Evolutionary conservation across 1,140 invertebrate genomes (phyloP), one percentile per base, ranked within the genome.

Genomic region (Leguminivora glycinivorella): DNA sequence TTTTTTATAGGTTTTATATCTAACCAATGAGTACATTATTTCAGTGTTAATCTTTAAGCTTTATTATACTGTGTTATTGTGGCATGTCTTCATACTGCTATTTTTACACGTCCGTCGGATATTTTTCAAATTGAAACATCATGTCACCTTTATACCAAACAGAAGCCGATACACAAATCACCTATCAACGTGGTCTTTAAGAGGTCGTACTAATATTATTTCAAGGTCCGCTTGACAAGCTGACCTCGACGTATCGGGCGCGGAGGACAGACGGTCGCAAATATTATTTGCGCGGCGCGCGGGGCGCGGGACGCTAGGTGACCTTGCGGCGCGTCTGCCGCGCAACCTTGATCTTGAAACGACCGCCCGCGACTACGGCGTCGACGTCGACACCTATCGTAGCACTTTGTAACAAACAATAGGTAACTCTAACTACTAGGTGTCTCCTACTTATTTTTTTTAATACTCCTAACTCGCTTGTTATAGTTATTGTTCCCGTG

Each of bases 201-300:
- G 83, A 86, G 86, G 83, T 89, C 86, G 84, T 81, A 81, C 31
- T 87, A 84, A 85, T 87, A 85, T 84, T 84, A 81, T 85, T 85
- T 86, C 87, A 91, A 91, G 89, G 89, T 89, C 85, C 83, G 75
- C 83, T 34, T 86, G 84, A 83, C 87, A 77, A 81, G 78, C 75
- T 86, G 87, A 91, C 87, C 89, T 91, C 89, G 87, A 80, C 85
- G 80, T 91, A 91, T 91, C 89, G 89, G 89, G 89, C 87, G 87
- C 82, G 87, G 87, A 89, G 89, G 87, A 91, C 89, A 88, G 87
- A 89, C 89, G 85, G 85, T 85, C 84, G 85, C 86, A 89, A 89
- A 89, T 89, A 88, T 89, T 91, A n/a, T 87, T 87, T 81, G 85
- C 84, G 83, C 77, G 71, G 66, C 1, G 68, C 43, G 70, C 69